Evolutionary conservation across 2,888 invertebrate genomes (phyloP), one percentile per base, ranked within the genome.

Genomic region (Nemoura dubitans): DNA sequence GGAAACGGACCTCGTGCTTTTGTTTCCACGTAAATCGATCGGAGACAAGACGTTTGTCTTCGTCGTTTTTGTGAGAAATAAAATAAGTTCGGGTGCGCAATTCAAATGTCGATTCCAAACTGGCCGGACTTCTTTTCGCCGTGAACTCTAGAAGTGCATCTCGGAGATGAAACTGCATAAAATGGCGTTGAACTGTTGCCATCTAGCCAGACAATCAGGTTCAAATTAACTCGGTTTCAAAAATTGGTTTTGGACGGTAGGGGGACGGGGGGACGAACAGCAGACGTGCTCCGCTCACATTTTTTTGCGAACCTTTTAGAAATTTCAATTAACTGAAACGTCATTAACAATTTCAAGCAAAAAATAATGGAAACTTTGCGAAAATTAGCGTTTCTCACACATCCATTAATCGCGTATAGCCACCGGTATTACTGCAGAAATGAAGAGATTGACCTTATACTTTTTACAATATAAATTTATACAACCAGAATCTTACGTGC

Each of bases 371-470:
- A 59, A 59, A 59, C 21, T 59, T 59, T 7, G 10, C 59, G 59
- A 59, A 59, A 59, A 59, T 59, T 59, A 21, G 59, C 59, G 59
- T 59, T 59, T 59, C 59, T 59, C 59, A 59, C 59, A 59, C 59
- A 14, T 59, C 59, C 59, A 21, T 59, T 10, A 59, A 59, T 1
- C 10, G 16, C 59, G 36, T 3, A n/a, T n/a, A 36, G 21, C 59
- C 59, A 59, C 59, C 59, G 21, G 59, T 59, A 59, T 3, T 2
- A 21, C 59, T 59, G 59, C 59, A 59, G 59, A 59, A 59, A 59
- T 59, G 3, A 59, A 59, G 59, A 59, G 59, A 59, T 59, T 59
- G 59, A 59, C 59, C 59, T 59, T 59, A 3, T 59, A 59, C 59
- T 14, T 59, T 59, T 14, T 59, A 21, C 16, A 36, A 36, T 36